Evolutionary conservation across 2,113 vertebrate species (phyloP), one percentile per base, ranked within the genome.

Genomic region (Proterorhinus semilunaris): DNA sequence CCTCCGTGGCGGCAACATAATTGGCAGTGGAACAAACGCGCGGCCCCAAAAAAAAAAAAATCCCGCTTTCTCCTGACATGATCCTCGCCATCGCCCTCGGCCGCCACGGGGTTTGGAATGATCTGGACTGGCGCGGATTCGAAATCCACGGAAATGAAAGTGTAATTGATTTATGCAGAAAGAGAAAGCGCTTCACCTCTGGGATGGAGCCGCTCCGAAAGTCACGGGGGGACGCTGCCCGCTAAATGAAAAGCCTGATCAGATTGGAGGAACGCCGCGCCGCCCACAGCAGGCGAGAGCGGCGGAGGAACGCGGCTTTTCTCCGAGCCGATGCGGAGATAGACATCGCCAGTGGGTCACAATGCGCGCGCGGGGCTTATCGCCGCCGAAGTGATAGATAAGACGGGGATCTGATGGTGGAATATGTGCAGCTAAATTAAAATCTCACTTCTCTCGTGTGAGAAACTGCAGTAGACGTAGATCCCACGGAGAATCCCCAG

Each of bases 91-190:
- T 12, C 12, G 70, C 65, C 63, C 66, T 62, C 8, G 42, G 72
- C 65, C 69, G 45, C 16, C 15, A 61, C 7, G 11, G 62, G 63
- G 52, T 69, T 27, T 58, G 9, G 45, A 45, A 77, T 68, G 2
- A 71, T 72, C 63, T 63, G 69, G 10, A 67, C 43, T 46, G 65
- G 62, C 54, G 55, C 64, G 6, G 47, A 76, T 17, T 52, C 10
- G 27, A 71, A 65, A 76, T 69, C 68, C 65, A 69, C 47, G 43
- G 50, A 78, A 82, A 86, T 82, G 45, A 76, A 82, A 82, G 66
- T 55, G 5, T 45, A 80, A 84, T 76, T 75, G 76, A 81, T 80
- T 75, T 69, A 80, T 66, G 66, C 48, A 36, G 52, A 13, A 15
- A 53, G 61, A 68, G 27, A 36, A 74, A 45, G 58, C 7, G 13